Percentiles rank a stretch among this genome's conserved stretches.
Evolutionary conservation across 2,113 vertebrate species (phyloP).

Genomic region (Gymnogyps californianus): DNA sequence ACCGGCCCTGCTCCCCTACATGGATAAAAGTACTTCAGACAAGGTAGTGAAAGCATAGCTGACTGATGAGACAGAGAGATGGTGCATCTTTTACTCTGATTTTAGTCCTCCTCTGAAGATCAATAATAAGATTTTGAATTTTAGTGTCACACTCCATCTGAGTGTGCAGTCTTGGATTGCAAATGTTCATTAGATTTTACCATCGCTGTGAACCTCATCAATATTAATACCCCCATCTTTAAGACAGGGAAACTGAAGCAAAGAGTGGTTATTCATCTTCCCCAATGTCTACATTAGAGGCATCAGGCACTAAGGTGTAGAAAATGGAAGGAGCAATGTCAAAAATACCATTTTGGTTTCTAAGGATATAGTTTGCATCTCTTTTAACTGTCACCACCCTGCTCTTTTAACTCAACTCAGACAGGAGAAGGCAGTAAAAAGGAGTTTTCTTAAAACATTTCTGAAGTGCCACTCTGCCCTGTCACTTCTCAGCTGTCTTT

Average conservation of each 20-base stretch:
- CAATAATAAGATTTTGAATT: constrained; percentile 38
- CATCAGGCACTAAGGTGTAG: not conserved
- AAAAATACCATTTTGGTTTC: constrained; percentile 9
- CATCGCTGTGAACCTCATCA: constrained; percentile 27
- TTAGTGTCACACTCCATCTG: constrained; percentile 1
- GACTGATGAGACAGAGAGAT: not conserved
- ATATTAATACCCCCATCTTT: constrained; percentile 34
- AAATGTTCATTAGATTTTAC: constrained; percentile 29
- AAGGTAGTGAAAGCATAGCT: not conserved
- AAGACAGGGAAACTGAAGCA: constrained; percentile 3
- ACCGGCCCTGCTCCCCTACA: not conserved
- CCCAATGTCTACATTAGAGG: not conserved
- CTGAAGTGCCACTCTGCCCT: not conserved
- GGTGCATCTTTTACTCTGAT: constrained; percentile 15
- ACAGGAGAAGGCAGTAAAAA: not conserved
- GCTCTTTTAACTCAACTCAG: not conserved
- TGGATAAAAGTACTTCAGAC: not conserved
- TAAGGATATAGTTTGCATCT: not conserved
- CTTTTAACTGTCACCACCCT: not conserved
- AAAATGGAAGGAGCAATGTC: not conserved
- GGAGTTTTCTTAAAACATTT: not conserved
- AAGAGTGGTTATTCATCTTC: constrained; percentile 5
- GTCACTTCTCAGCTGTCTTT: not conserved
- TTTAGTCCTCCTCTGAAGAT: constrained; percentile 13
- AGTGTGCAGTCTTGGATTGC: not conserved